Evolutionary conservation across 2,888 invertebrate genomes (phyloP), one percentile per base, ranked within the genome.

Genomic region (Platerodrilus igneus): DNA sequence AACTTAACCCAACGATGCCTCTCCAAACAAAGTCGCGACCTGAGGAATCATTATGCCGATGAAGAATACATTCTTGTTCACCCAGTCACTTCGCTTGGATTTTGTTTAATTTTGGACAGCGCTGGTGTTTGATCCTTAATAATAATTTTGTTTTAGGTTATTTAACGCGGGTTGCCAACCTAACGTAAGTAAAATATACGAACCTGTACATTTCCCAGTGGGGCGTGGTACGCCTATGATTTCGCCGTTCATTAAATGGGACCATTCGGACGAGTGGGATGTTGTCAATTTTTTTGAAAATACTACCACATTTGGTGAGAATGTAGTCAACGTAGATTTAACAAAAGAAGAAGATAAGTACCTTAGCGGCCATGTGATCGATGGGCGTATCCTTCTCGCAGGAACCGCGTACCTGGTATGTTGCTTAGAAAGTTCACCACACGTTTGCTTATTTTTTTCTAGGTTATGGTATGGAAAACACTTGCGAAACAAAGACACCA

Each of bases 341-440:
- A 74, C 80, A 37, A 83, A 81, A 58, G 78, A 83, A 53, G 76
- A 77, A 15, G 83, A 89, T 63, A 73, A 79, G 28, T 91, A 80
- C 70, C 66, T 93, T 95, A n/a, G n/a, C n/a, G n/a, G n/a, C n/a
- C n/a, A n/a, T n/a, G n/a, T n/a, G n/a, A n/a, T n/a, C n/a, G n/a
- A 96, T 70, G 95, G 95, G 15, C 78, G 95, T 59, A 77, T 94
- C 31, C 74, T 96, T 11, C 95, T 90, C 74, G 96, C 96, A 9
- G 95, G 94, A 43, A 95, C 95, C 21, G 93, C 93, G 7, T 93
- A 93, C 62, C 74, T 95, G 74, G 82, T 83, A 58, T 63, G 63
- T 35, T 37, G 28, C 27, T 11, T 11, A 23, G 9, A 23, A 4
- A 13, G 5, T 10, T 23, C 4, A 11, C 11, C 2, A 23, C 13